Evolutionary conservation across 1,140 invertebrate species (phyloP).

Genomic region (Mactra quadrangularis): DNA sequence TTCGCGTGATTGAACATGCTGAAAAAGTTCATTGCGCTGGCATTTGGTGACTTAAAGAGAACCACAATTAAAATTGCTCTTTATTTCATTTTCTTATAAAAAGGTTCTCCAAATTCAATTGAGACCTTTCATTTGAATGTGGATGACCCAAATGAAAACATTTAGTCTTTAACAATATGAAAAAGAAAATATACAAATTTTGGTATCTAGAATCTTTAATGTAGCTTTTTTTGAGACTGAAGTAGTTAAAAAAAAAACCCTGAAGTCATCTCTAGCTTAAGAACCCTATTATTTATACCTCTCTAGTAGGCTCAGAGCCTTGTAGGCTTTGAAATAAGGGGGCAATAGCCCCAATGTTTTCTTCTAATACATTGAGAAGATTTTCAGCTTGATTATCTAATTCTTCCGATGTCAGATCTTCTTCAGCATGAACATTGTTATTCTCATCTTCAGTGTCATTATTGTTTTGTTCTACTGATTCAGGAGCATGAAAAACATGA

Average conservation of each 20-base stretch:
- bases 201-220: no score
- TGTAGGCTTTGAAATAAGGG: slow-evolving; percentile 34
- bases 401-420: slow-evolving; percentile 28
- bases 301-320: slow-evolving; percentile 59
- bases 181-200: no score
- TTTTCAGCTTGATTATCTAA: slow-evolving; percentile 40
- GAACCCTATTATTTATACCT: slow-evolving; percentile 47
- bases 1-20: no score
- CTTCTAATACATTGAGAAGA: slow-evolving; percentile 41
- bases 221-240: no score
- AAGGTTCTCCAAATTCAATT: no score
- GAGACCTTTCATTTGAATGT: no score
- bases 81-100: no score
- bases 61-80: no score
- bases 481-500: slow-evolving; percentile 17
- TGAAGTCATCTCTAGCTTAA: background rate
- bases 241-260: background rate
- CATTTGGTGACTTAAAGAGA: no score
- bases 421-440: slow-evolving; percentile 25
- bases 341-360: slow-evolving; percentile 36
- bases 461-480: slow-evolving; percentile 16
- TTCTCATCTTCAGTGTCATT: slow-evolving; percentile 46
- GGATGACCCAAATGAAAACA: no score
- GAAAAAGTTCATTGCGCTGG: no score
- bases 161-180: no score